Conservation (phyloP, 2,113 vertebrate genomes). For the Ceyx margarethae region DNA sequence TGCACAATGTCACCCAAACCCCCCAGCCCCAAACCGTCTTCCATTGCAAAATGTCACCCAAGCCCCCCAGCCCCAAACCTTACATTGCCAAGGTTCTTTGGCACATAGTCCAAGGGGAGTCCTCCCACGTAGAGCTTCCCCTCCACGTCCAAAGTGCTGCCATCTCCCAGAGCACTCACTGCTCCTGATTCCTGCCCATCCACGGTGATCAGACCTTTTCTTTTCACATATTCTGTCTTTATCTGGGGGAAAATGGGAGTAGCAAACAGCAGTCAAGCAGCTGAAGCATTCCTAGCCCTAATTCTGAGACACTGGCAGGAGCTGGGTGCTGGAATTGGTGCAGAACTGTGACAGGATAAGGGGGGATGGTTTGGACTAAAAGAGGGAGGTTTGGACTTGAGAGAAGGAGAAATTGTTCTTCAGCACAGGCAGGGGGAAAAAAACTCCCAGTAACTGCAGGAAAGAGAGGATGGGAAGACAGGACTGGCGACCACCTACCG, state of each 20-base stretch:
- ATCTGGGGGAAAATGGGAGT: slow-evolving; percentile 63
- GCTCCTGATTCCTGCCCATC: slow-evolving; percentile 69
- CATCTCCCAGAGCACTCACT: slow-evolving; percentile 77
- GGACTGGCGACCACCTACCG: slow-evolving; percentile 66
- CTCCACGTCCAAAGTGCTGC: slow-evolving; percentile 85
- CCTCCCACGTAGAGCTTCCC: slow-evolving; percentile 87
- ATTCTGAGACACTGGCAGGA: background rate
- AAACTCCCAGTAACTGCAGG: background rate
- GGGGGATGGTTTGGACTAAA: background rate
- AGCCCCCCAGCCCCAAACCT: background rate
- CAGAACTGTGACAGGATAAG: background rate
- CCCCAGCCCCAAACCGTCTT: slow-evolving; percentile 16
- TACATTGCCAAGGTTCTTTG: slow-evolving; percentile 84
- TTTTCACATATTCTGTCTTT: slow-evolving; percentile 79
- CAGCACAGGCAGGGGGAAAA: background rate
- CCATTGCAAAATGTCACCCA: background rate
- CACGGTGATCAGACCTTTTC: slow-evolving; percentile 75
- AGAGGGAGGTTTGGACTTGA: background rate
- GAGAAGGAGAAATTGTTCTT: background rate
- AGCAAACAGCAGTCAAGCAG: background rate
- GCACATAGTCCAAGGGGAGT: slow-evolving; percentile 75
- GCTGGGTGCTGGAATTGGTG: background rate
- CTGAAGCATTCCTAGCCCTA: background rate
- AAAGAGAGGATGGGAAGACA: background rate
- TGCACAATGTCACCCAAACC: fast-evolving